Conservation (phyloP, 2,888 invertebrate genomes). For the Papilio demoleus region DNA sequence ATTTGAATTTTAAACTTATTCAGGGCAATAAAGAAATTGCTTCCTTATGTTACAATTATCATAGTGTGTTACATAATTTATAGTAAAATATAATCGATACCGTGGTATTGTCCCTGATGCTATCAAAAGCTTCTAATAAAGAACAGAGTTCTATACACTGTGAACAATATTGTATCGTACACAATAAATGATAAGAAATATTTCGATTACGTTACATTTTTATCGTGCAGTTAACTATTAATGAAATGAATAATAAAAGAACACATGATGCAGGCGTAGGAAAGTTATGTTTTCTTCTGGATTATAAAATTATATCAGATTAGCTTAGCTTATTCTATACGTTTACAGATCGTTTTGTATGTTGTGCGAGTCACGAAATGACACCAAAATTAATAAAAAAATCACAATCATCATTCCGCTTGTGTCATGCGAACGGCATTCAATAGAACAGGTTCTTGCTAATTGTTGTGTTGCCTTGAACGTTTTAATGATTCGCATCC, state of each 20-base stretch:
- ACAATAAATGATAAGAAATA: constrained; percentile 22
- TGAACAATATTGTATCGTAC: not conserved
- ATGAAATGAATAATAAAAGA: too few species aligned
- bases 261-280: too few species aligned
- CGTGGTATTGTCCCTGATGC: not conserved
- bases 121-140: not conserved
- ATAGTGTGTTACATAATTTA: constrained; percentile 2
- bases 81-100: constrained; percentile 18
- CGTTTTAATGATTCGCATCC: constrained; percentile 71
- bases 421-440: constrained; percentile 42
- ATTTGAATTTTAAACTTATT: not conserved
- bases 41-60: not conserved
- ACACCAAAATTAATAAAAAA: constrained; percentile 15
- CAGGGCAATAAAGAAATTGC: not conserved
- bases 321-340: not conserved
- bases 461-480: constrained; percentile 67
- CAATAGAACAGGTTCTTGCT: constrained; percentile 59
- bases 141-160: not conserved
- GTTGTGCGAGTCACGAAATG: constrained; percentile 6
- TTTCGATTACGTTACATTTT: not conserved
- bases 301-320: too few species aligned
- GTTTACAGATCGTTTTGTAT: not conserved
- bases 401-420: constrained; percentile 20
- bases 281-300: too few species aligned
- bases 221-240: too few species aligned